Evolutionary conservation across 2,113 vertebrate genomes (phyloP).

Genomic region (Scomber japonicus): DNA sequence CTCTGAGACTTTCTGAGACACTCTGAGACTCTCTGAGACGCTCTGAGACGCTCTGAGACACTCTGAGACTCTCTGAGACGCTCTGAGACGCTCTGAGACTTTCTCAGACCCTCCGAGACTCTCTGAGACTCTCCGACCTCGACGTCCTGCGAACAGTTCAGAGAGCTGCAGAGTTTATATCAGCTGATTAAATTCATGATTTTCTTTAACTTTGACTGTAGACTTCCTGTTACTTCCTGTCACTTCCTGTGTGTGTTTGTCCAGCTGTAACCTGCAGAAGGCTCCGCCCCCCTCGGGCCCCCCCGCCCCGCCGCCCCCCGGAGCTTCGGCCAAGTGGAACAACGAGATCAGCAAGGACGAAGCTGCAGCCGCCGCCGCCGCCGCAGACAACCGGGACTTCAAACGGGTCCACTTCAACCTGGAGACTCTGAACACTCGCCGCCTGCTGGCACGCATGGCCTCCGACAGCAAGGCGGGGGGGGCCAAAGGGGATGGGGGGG

Average conservation of each 20-base stretch:
- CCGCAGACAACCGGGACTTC: conserved; percentile 73
- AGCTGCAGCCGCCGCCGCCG: not conserved
- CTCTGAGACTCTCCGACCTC: too few relatives aligned
- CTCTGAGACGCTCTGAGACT: too few relatives aligned
- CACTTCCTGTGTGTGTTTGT: conserved; percentile 20
- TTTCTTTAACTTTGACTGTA: too few relatives aligned
- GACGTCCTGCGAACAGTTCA: too few relatives aligned
- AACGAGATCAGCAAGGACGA: conserved; percentile 50
- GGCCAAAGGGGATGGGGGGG: not conserved
- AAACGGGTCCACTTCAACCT: conserved; percentile 85
- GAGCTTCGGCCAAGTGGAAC: conserved; percentile 58
- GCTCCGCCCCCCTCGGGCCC: not conserved
- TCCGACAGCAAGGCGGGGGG: conserved; percentile 41
- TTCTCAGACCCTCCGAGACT: too few relatives aligned
- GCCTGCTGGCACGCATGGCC: conserved; percentile 75
- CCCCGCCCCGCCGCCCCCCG: not conserved
- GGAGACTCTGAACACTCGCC: conserved; percentile 83
- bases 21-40: too few relatives aligned
- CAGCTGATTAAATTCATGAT: too few relatives aligned
- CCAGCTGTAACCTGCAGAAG: conserved; percentile 81
- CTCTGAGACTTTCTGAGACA: too few relatives aligned
- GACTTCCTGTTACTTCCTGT: not conserved
- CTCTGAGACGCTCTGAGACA: too few relatives aligned
- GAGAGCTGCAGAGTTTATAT: too few relatives aligned
- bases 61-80: too few relatives aligned